These are phyloP conservation scores for Huso huso DNA, from an alignment of 2,797 vertebrate species.

Conservation along the genomic window DNA sequence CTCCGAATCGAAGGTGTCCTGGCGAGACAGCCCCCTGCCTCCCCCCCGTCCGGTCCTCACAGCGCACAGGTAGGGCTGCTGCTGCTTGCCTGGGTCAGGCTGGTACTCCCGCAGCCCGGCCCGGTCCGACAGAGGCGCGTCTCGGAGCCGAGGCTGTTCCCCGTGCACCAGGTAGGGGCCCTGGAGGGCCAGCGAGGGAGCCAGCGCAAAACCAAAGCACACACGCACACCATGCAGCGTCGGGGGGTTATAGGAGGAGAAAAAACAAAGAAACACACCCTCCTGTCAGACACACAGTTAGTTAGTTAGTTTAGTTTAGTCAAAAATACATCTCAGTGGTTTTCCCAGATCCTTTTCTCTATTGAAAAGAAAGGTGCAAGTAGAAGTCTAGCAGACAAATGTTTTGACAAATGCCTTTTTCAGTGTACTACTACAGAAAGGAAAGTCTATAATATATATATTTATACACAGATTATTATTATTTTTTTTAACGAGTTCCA, in stretches of 20 bases:
- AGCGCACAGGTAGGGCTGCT: slow-evolving; percentile 57
- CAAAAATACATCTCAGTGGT: too few relatives aligned
- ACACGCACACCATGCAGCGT: slow-evolving; percentile 40
- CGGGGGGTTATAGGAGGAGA: background rate
- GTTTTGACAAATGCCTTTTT: too few relatives aligned
- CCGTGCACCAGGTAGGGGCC: slow-evolving; percentile 80
- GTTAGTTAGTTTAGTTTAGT: slow-evolving; percentile 34
- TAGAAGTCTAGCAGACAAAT: too few relatives aligned
- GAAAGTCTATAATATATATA: too few relatives aligned
- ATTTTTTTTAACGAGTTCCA: too few relatives aligned
- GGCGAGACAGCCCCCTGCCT: slow-evolving; percentile 71
- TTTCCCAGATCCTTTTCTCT: too few relatives aligned
- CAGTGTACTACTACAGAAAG: too few relatives aligned
- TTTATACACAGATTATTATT: too few relatives aligned
- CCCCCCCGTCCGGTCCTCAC: slow-evolving; percentile 51
- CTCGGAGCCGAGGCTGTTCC: slow-evolving; percentile 62
- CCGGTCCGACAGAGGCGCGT: slow-evolving; percentile 65
- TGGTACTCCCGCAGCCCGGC: slow-evolving; percentile 69
- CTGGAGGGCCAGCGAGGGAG: slow-evolving; percentile 64
- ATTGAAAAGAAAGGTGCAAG: too few relatives aligned
- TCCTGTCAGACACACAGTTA: slow-evolving; percentile 22
- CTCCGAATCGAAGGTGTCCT: slow-evolving; percentile 91
- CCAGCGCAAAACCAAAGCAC: slow-evolving; percentile 30
- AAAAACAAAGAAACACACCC: slow-evolving; percentile 42
- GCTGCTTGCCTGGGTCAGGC: slow-evolving; percentile 59